Evolutionary conservation across 2,797 vertebrate genomes (phyloP), one percentile per base, ranked within the genome.

Genomic region (Cossypha niveicapilla): DNA sequence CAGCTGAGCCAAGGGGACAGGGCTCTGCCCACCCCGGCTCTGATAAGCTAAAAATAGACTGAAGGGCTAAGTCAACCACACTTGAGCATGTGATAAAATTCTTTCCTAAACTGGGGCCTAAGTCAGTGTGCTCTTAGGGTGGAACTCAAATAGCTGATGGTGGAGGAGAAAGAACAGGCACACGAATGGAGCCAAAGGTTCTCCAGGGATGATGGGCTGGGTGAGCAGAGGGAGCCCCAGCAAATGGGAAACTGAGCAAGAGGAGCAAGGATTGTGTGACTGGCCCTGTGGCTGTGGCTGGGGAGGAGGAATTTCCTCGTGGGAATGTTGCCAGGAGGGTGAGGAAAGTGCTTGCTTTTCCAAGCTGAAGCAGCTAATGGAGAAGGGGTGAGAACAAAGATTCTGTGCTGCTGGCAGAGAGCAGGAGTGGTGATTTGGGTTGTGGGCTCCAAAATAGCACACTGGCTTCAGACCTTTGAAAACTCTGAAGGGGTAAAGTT

Each of bases 101-200:
- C 92, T 80, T 92, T 85, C 53, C 86, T 92, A 85, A 96, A 94
- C 80, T 90, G 71, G 80, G 88, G 80, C 83, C 90, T 79, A 86
- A 93, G 86, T 85, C 94, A 94, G 35, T 32, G 67, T 87, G 90
- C 63, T 96, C 83, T 75, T 74, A 70, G 92, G 92, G 92, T 88
- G 77, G 84, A 74, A 94, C 90, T 76, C 88, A 67, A 90, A 92
- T 90, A 92, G 63, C 68, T 72, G 50, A 71, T 87, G 65, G 57
- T 39, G 63, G 74, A 94, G 67, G 83, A 88, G 71, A 85, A 70
- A 57, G 78, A 91, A 23, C 2, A 7, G 60, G 48, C 34, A 17
- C 28, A 51, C 53, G 35, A 93, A 88, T 0, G 7, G 63, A 92
- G 92, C 63, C 90, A 94, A 88, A 86, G 71, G 92, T 93, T 86